Percentiles rank a stretch among this genome's conserved stretches.
Conservation (phyloP, 1,140 invertebrate species). For the Dolichoris vasculosae region DNA sequence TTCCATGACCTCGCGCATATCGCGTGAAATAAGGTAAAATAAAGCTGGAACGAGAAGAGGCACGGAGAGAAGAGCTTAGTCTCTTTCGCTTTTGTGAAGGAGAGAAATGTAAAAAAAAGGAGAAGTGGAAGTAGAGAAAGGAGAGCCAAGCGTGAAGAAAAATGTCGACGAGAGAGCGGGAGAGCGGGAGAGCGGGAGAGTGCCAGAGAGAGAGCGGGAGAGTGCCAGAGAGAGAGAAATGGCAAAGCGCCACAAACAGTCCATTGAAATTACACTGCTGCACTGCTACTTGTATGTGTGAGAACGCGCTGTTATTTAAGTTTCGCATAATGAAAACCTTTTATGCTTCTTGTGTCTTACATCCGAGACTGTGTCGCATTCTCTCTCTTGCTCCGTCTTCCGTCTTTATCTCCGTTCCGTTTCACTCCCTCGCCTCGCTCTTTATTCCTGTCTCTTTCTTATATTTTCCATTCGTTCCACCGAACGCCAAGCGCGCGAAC, state of each 20-base stretch:
- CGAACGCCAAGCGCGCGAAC: conserved; percentile 14
- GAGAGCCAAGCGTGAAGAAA: conserved; percentile 32
- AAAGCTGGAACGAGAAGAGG: conserved; percentile 30
- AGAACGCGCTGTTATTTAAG: conserved; percentile 71
- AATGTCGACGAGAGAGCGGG: conserved; percentile 24
- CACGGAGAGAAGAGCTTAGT: background rate
- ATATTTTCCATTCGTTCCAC: conserved; percentile 37
- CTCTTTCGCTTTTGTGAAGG: conserved; percentile 16
- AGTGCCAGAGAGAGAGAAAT: background rate
- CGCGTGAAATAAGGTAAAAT: conserved; percentile 44
- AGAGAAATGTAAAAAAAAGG: conserved; percentile 52
- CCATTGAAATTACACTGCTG: conserved; percentile 51
- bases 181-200: background rate
- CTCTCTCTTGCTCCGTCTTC: background rate
- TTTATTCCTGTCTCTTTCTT: conserved; percentile 7
- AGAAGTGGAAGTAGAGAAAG: conserved; percentile 33
- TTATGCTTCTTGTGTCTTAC: conserved; percentile 71
- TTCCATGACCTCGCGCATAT: conserved; percentile 29
- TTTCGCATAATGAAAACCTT: conserved; percentile 72
- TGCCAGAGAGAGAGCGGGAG: background rate
- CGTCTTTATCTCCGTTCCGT: background rate
- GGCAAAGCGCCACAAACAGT: conserved; percentile 50
- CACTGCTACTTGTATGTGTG: conserved; percentile 47
- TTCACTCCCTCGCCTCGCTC: background rate
- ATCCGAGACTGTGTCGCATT: conserved; percentile 34